Percentiles rank a stretch among this genome's conserved stretches.
These are phyloP conservation scores for Drosophila pegasa DNA, from an alignment of 2,888 invertebrate species.

Conservation along the genomic window DNA sequence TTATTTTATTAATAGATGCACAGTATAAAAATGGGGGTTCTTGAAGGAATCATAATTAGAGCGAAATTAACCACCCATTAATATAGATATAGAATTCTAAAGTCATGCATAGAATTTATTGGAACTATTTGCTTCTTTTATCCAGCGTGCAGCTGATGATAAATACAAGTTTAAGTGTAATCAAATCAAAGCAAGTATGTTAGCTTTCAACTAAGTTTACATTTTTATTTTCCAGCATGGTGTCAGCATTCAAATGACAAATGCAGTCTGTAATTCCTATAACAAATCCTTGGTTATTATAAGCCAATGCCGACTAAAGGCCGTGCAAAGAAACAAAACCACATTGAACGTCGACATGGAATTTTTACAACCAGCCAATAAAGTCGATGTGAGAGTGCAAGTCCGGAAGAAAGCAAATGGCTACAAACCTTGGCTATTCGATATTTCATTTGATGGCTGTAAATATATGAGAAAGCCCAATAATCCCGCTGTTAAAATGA, in stretches of 20 bases:
- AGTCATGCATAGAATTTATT: not conserved
- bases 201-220: not conserved
- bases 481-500: not conserved
- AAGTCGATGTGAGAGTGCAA: not conserved
- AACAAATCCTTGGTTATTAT: not conserved
- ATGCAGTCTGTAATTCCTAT: not conserved
- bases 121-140: not conserved
- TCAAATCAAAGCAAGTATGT: not conserved
- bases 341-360: not conserved
- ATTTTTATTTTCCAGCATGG: not conserved
- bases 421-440: not conserved
- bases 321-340: not conserved
- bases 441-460: slow-evolving; percentile 2
- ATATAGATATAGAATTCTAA: not conserved
- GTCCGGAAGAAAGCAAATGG: not conserved
- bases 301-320: not conserved
- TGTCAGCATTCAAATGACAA: not conserved
- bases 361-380: not conserved
- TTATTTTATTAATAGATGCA: not conserved
- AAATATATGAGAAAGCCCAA: not conserved
- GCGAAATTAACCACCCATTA: not conserved
- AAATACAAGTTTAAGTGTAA: not conserved
- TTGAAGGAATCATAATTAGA: not conserved
- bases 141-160: not conserved
- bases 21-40: not conserved